Conservation (phyloP, 1,140 invertebrate species). For the Dinothrombium tinctorium region DNA sequence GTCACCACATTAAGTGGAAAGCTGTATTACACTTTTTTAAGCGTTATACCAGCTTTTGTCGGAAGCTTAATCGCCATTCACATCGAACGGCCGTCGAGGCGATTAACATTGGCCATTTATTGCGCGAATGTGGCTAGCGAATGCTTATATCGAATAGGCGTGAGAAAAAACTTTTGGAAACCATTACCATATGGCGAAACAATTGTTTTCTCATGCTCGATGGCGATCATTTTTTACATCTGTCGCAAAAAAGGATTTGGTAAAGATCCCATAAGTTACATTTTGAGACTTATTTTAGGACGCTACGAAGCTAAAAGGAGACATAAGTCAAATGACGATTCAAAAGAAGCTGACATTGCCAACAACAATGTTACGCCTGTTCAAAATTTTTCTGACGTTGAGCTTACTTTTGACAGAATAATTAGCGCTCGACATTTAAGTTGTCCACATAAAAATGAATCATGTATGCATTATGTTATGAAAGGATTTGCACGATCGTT, state of each 20-base stretch:
- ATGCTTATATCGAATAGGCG: not conserved
- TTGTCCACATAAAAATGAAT: not conserved
- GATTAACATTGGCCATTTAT: conserved; percentile 42
- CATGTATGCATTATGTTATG: not conserved
- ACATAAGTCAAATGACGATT: not conserved
- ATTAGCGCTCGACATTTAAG: not conserved
- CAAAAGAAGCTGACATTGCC: not conserved
- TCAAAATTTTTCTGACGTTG: not conserved
- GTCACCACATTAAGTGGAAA: not conserved
- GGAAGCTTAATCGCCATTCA: conserved; percentile 7
- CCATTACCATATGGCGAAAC: not conserved
- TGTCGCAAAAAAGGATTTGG: conserved; percentile 1
- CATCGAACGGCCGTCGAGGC: conserved; percentile 44
- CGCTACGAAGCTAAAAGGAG: not conserved
- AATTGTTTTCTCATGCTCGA: conserved; percentile 7
- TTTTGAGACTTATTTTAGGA: conserved; percentile 8
- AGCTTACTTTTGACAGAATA: not conserved
- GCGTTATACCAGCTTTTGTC: not conserved
- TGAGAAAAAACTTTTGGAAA: not conserved
- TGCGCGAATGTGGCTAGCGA: conserved; percentile 42
- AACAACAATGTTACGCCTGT: not conserved
- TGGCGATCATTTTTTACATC: conserved; percentile 5
- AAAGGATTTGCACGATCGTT: not conserved
- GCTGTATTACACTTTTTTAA: not conserved
- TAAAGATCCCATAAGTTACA: conserved; percentile 7